Conservation (phyloP, 2,888 invertebrate genomes). For the Eristalinus sepulchralis region DNA sequence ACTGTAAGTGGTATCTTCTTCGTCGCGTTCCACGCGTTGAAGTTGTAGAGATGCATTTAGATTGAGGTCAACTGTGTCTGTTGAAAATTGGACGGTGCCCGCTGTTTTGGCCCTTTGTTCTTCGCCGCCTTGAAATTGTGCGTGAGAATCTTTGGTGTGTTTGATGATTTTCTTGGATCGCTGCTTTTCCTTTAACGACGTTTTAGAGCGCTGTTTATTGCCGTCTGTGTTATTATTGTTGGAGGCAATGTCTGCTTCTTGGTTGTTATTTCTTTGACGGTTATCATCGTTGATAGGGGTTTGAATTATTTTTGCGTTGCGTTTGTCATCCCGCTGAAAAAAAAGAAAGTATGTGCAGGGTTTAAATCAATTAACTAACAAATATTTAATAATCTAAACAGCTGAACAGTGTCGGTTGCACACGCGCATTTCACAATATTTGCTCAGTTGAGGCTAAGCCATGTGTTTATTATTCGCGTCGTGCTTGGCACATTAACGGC, state of each 20-base stretch:
- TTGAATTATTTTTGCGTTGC: conserved; percentile 57
- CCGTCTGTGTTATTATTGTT: conserved; percentile 45
- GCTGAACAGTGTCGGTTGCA: conserved; percentile 22
- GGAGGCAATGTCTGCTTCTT: conserved; percentile 11
- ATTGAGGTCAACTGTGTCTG: conserved; percentile 55
- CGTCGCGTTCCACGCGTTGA: conserved; percentile 32
- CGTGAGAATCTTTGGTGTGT: conserved; percentile 53
- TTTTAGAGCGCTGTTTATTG: conserved; percentile 39
- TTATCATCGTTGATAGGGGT: conserved; percentile 30
- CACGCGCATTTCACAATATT: conserved; percentile 32
- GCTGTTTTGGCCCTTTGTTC: conserved; percentile 20
- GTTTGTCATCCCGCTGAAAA: conserved; percentile 54
- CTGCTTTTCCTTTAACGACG: conserved; percentile 43
- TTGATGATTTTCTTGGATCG: conserved; percentile 48
- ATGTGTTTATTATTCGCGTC: conserved; percentile 56
- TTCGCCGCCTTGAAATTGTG: conserved; percentile 43
- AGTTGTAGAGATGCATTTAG: conserved; percentile 38
- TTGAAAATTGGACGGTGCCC: conserved; percentile 36
- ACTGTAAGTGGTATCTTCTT: conserved; percentile 63
- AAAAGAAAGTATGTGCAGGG: conserved; percentile 6
- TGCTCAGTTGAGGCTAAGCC: conserved; percentile 50
- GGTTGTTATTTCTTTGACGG: conserved; percentile 57
- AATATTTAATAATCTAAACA: conserved; percentile 11
- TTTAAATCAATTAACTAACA: conserved; percentile 19
- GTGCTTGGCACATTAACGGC: conserved; percentile 57